phyloP scores from a whole-genome alignment of 2,113 vertebrate genomes.

The Coptodon rendalli region DNA sequence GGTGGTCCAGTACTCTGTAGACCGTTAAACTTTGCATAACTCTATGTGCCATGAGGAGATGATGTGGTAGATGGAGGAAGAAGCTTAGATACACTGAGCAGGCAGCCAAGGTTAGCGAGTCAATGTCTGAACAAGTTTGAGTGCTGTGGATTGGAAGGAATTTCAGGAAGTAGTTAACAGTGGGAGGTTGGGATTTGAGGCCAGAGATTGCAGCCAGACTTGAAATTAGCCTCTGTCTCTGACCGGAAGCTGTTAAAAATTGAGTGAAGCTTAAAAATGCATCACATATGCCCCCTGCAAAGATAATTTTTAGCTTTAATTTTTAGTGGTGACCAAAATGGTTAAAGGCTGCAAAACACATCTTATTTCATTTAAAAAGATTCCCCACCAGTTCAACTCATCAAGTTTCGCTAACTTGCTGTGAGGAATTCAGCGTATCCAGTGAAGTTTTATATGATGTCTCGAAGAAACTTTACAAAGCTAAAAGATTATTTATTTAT shows the following conservation, averaged over 20 bases:
- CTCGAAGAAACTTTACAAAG: background rate
- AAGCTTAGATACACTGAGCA: slow-evolving; percentile 20
- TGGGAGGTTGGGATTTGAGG: background rate
- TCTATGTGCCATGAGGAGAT: background rate
- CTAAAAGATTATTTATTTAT: background rate
- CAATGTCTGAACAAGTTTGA: background rate
- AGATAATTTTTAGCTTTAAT: background rate
- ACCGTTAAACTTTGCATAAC: background rate
- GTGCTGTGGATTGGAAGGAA: background rate
- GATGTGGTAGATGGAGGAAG: background rate
- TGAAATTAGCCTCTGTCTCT: background rate
- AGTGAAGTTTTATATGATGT: background rate
- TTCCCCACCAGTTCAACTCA: background rate
- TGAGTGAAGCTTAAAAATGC: background rate
- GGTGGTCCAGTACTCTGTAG: background rate
- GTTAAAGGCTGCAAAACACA: background rate
- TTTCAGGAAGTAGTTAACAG: background rate
- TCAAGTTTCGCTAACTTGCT: background rate
- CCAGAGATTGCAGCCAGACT: background rate
- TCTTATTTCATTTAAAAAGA: background rate
- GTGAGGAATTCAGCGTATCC: background rate
- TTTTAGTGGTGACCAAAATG: background rate
- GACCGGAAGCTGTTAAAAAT: background rate
- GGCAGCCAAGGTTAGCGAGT: background rate
- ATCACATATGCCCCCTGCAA: background rate